Conservation (phyloP, 2,113 vertebrate genomes). For the Macrotis lagotis region DNA sequence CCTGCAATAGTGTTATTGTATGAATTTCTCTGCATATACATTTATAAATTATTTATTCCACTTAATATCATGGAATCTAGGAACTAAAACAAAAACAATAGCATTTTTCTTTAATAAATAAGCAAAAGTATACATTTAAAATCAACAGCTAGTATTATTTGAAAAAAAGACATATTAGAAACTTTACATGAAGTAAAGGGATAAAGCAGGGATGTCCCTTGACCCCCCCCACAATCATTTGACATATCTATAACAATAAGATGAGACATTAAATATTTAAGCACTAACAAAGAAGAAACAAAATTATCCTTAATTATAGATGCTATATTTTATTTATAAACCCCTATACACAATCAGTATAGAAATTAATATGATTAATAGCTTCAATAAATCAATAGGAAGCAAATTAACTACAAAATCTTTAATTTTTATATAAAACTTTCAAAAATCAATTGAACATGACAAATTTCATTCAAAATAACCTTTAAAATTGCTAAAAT, state of each 20-base stretch:
- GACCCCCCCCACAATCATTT: not conserved
- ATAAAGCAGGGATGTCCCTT: not conserved
- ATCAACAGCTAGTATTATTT: not conserved
- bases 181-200: not conserved
- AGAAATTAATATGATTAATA: not conserved
- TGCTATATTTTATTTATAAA: not conserved
- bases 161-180: not conserved
- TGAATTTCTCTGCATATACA: constrained; percentile 40
- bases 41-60: constrained; percentile 45
- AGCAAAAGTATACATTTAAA: not conserved
- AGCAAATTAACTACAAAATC: not conserved
- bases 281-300: not conserved
- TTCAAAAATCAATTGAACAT: not conserved
- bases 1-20: constrained; percentile 15
- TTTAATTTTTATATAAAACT: not conserved
- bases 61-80: constrained; percentile 43
- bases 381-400: not conserved
- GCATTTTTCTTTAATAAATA: constrained; percentile 34
- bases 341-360: not conserved
- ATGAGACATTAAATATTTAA: not conserved
- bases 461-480: not conserved
- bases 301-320: not conserved
- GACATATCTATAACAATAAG: not conserved
- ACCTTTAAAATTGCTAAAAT: not conserved
- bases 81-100: constrained; percentile 19